Evolutionary conservation across 1,140 invertebrate genomes (phyloP).

Genomic region (Drosophila parabipectinata): DNA sequence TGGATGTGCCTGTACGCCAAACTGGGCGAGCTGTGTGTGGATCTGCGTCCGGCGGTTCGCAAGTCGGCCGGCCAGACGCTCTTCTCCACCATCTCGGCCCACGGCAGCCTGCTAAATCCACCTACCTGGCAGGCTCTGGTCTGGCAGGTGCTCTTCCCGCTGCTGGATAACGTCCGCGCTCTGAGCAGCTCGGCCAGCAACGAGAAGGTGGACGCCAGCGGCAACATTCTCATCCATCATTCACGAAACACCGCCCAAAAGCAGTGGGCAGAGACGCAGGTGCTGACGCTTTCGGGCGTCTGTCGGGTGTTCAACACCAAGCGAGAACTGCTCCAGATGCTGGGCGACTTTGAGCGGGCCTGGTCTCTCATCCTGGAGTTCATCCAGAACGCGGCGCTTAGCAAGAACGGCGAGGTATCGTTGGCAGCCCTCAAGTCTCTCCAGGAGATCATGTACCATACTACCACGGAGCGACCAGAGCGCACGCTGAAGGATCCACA

Average conservation of each 20-base stretch:
- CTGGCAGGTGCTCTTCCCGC: slow-evolving; percentile 97
- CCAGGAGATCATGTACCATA: slow-evolving; percentile 93
- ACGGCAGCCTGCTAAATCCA: slow-evolving; percentile 94
- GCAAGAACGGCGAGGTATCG: slow-evolving; percentile 97
- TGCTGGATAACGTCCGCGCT: slow-evolving; percentile 95
- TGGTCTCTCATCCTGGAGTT: slow-evolving; percentile 97
- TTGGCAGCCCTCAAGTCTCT: slow-evolving; percentile 97
- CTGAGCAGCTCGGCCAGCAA: slow-evolving; percentile 96
- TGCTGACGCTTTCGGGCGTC: slow-evolving; percentile 87
- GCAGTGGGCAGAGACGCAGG: slow-evolving; percentile 99
- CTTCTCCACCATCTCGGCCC: slow-evolving; percentile 98
- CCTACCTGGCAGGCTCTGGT: slow-evolving; percentile 95
- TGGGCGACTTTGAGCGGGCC: slow-evolving; percentile 96
- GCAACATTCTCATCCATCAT: slow-evolving; percentile 98
- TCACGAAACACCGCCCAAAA: slow-evolving; percentile 99
- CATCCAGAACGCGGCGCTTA: slow-evolving; percentile 95
- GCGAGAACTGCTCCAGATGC: slow-evolving; percentile 91
- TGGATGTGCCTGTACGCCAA: slow-evolving; percentile 98
- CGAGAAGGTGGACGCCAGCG: slow-evolving; percentile 95
- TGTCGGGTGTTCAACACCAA: slow-evolving; percentile 94
- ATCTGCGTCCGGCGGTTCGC: slow-evolving; percentile 96
- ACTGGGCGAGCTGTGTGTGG: slow-evolving; percentile 96
- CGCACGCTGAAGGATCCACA: slow-evolving; percentile 65
- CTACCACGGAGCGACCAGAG: slow-evolving; percentile 66
- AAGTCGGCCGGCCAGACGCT: slow-evolving; percentile 99